Conservation (phyloP, 2,888 invertebrate species). For the Nomada lathburiana region DNA sequence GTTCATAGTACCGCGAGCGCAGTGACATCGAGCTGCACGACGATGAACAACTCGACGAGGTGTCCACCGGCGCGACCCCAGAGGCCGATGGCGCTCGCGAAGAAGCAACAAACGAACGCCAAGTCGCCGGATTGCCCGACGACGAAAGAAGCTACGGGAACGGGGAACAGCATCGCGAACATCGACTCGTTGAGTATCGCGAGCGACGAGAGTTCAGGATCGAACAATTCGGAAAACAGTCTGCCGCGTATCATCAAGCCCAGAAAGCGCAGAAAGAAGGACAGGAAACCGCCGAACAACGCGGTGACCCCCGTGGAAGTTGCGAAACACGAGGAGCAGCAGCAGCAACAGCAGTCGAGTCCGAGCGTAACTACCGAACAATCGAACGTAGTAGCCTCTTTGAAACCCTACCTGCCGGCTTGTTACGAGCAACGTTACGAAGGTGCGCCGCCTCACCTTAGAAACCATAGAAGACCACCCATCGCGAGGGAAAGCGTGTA, state of each 20-base stretch:
- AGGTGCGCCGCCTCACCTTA: constrained; percentile 68
- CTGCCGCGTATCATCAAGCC: constrained; percentile 95
- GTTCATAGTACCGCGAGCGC: constrained; percentile 60
- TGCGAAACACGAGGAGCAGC: constrained; percentile 70
- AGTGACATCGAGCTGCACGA: constrained; percentile 41
- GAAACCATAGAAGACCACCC: constrained; percentile 76
- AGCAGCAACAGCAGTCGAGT: constrained; percentile 59
- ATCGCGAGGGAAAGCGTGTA: constrained; percentile 75
- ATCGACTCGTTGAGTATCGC: constrained; percentile 90
- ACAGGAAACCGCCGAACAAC: constrained; percentile 88
- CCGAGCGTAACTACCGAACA: constrained; percentile 66
- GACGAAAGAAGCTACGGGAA: constrained; percentile 59
- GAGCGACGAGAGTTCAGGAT: constrained; percentile 91
- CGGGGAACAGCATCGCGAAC: constrained; percentile 84
- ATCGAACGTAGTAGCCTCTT: constrained; percentile 76
- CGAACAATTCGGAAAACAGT: constrained; percentile 89
- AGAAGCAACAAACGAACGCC: constrained; percentile 75
- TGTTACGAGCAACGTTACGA: constrained; percentile 79
- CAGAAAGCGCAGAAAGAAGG: constrained; percentile 95
- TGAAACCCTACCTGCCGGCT: constrained; percentile 84
- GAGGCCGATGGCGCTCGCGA: constrained; percentile 50
- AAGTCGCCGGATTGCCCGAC: constrained; percentile 82
- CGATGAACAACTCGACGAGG: constrained; percentile 47
- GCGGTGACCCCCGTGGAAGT: constrained; percentile 52
- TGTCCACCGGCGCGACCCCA: constrained; percentile 64